These are phyloP conservation scores for Dendrolimus pini DNA, from an alignment of 2,888 invertebrate species.

Conservation along the genomic window DNA sequence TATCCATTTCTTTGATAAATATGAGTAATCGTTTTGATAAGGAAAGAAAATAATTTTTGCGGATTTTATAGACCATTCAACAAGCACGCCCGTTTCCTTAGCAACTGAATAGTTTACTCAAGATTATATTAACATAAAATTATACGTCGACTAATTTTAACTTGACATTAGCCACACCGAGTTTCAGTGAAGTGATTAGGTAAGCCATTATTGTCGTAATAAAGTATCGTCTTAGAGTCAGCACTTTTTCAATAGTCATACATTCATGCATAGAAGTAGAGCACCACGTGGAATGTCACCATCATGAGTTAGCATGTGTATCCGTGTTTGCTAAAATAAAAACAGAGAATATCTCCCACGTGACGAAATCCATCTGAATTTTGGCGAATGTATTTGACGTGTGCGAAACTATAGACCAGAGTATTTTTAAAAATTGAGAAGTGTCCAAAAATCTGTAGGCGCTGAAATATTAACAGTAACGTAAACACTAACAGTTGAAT, in stretches of 20 bases:
- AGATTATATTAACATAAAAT: not conserved
- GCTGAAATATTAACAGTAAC: not conserved
- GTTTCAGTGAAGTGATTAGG: no score
- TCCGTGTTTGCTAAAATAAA: no score
- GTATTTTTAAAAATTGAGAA: constrained; percentile 7
- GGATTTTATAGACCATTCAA: not conserved
- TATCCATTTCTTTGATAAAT: not conserved
- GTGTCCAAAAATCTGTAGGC: not conserved
- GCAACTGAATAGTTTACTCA: not conserved
- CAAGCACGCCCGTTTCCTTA: not conserved
- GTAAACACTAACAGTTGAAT: not conserved
- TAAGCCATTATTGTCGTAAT: no score
- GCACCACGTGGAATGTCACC: no score
- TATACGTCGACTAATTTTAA: not conserved
- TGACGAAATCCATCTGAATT: not conserved
- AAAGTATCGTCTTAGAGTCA: no score
- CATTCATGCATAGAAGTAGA: no score
- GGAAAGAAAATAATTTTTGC: not conserved
- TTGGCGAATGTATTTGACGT: constrained; percentile 4
- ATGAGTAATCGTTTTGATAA: not conserved
- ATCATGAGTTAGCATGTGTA: no score
- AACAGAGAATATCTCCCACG: no score
- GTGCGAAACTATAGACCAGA: constrained; percentile 6
- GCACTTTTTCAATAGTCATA: no score
- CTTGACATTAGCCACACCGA: no score